Evolutionary conservation across 2,888 invertebrate species (phyloP).

Genomic region (Athetis lepigone): DNA sequence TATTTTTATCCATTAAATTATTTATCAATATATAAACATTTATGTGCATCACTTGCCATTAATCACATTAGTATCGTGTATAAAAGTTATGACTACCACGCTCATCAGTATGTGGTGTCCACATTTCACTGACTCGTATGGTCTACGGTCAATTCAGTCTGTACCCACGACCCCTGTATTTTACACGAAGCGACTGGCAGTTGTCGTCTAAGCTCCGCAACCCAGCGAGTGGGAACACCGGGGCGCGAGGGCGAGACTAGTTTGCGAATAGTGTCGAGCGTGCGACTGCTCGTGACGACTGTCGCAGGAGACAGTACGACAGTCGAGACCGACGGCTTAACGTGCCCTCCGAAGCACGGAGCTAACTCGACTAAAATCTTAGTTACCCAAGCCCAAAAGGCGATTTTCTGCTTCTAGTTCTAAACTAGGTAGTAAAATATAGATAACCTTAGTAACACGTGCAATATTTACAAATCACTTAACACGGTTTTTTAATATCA

Average conservation of each 20-base stretch:
- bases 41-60: too few relatives aligned
- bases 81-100: not conserved
- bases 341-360: conserved; percentile 8
- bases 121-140: conserved; percentile 23
- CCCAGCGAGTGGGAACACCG: conserved; percentile 10
- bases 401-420: not conserved
- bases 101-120: conserved; percentile 1
- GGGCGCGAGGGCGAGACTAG: conserved; percentile 8
- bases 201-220: conserved; percentile 1
- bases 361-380: too few relatives aligned
- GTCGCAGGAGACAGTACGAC: conserved; percentile 15
- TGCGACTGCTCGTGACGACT: conserved; percentile 25
- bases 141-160: not conserved
- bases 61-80: conserved; percentile 18
- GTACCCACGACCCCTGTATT: not conserved
- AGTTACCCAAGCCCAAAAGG: too few relatives aligned
- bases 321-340: conserved; percentile 40
- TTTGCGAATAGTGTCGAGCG: conserved; percentile 4
- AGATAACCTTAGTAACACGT: not conserved
- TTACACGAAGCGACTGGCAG: not conserved
- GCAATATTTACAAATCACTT: conserved; percentile 9
- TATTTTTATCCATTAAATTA: too few relatives aligned
- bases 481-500: conserved; percentile 8
- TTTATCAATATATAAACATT: too few relatives aligned
- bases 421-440: not conserved